Base-by-base conservation (phyloP, 1,140 invertebrate species). In the Tetragonula clypearis region DNA sequence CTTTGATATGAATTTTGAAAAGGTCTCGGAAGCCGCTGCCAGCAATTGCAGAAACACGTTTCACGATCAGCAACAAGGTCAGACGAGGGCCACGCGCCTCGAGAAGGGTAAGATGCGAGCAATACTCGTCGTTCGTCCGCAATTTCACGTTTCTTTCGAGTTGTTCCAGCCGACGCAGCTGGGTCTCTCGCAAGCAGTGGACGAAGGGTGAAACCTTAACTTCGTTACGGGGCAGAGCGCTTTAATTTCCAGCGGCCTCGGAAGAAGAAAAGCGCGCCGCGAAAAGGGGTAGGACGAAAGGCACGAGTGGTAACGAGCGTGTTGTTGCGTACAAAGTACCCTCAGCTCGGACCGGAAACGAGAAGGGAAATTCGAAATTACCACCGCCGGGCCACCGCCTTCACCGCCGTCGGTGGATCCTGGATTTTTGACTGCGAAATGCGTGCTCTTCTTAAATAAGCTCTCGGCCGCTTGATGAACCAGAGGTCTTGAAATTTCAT, bases 211-310 rank as follows among this genome's bases (percentile, higher is more conserved):
- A 82, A 82, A 87, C 77, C 76, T 85, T 82, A 91, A 90, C 89
- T 89, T 88, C 90, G 89, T 91, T 91, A 87, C 84, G 65, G 6
- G 8, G 41, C 82, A 62, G 68, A 58, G 35, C 77, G 87, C 81
- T 89, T 91, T 91, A 91, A 90, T 91, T 91, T 35, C 90, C 68
- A 73, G 72, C 72, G 88, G 82, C n/a, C n/a, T n/a, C 55, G 30
- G 35, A 35, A 35, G 35, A 35, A 35, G 35, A 35, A 35, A 35
- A 4, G 35, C 23, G 79, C 74, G 21, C 19, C 15, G 58, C 21
- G 76, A 77, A n/a, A 14, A 71, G 12, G 60, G 60, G 17, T 65
- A 30, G 81, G 79, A 66, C n/a, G 75, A 1, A 88, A 77, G 74
- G 41, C 68, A 58, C 79, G 79, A 66, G 17, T 15, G 41, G 73